Percentiles rank a stretch among this genome's conserved stretches.
Evolutionary conservation across 1,140 invertebrate species (phyloP).

Genomic region (Papilio helenus): DNA sequence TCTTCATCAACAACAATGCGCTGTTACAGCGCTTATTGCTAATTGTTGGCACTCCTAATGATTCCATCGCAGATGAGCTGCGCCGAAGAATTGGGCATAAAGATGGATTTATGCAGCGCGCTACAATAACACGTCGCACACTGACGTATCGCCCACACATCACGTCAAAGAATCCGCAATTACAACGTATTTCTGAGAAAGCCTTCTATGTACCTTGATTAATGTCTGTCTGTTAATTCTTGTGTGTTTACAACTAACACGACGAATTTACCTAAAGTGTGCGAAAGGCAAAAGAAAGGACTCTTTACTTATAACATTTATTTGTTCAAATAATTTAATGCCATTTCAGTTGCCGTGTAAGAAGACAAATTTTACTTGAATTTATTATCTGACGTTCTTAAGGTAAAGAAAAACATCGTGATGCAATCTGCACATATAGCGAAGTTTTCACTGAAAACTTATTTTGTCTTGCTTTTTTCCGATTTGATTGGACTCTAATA

Average conservation of each 20-base stretch:
- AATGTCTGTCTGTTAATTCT: neutral
- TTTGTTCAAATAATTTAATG: neutral
- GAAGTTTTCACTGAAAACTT: too few relatives aligned
- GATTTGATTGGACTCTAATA: too few relatives aligned
- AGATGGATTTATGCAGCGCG: slow-evolving; percentile 25
- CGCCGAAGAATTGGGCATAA: slow-evolving; percentile 35
- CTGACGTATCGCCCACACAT: slow-evolving; percentile 19
- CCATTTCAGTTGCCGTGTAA: neutral
- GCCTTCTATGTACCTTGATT: neutral
- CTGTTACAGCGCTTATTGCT: slow-evolving; percentile 44
- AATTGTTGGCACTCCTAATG: slow-evolving; percentile 42
- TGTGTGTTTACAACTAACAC: neutral
- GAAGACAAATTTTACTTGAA: too few relatives aligned
- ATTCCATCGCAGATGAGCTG: slow-evolving; percentile 43
- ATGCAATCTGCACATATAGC: too few relatives aligned
- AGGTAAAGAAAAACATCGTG: too few relatives aligned
- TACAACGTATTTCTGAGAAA: slow-evolving; percentile 14
- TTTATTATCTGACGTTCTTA: too few relatives aligned
- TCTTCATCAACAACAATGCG: slow-evolving; percentile 44
- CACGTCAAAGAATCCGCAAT: slow-evolving; percentile 6
- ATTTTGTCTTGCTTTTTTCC: too few relatives aligned
- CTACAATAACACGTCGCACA: slow-evolving; percentile 7
- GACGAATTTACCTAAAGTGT: neutral
- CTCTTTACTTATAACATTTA: too few relatives aligned
- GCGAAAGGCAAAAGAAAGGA: neutral